phyloP scores from a whole-genome alignment of 2,888 invertebrate genomes.

The Drosophila differens region DNA sequence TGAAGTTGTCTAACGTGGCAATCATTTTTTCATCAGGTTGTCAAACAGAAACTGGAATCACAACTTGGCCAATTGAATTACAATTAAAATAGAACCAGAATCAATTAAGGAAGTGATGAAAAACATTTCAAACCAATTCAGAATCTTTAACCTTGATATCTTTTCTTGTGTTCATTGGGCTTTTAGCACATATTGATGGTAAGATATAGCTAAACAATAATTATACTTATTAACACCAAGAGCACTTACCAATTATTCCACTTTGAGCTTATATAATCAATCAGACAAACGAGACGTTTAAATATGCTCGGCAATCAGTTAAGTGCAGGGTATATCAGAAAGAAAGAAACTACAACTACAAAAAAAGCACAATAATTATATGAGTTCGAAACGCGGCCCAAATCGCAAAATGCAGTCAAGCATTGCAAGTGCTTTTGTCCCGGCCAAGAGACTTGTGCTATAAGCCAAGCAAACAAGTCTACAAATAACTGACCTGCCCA shows the following conservation, averaged over 20 bases:
- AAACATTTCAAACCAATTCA: not conserved
- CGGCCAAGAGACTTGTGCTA: constrained; percentile 34
- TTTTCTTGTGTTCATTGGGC: not conserved
- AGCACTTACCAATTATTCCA: not conserved
- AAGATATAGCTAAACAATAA: not conserved
- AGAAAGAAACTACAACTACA: not conserved
- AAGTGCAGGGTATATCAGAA: constrained; percentile 38
- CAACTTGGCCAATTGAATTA: not conserved
- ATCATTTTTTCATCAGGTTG: not conserved
- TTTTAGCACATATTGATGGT: no score
- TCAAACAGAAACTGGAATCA: not conserved
- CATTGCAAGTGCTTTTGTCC: constrained; percentile 45
- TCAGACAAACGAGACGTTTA: not conserved
- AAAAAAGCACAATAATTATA: constrained; percentile 67
- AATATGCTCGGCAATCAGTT: not conserved
- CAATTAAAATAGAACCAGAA: not conserved
- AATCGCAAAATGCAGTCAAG: constrained; percentile 75
- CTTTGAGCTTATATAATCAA: not conserved
- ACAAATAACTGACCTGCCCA: constrained; percentile 72
- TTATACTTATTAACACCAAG: not conserved
- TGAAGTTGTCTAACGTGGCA: not conserved
- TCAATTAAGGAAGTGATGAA: not conserved
- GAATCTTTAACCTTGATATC: not conserved
- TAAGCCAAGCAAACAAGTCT: constrained; percentile 27
- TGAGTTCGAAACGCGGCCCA: constrained; percentile 52